These are phyloP conservation scores for Dynastes maya DNA, from an alignment of 2,888 invertebrate species.

Conservation along the genomic window DNA sequence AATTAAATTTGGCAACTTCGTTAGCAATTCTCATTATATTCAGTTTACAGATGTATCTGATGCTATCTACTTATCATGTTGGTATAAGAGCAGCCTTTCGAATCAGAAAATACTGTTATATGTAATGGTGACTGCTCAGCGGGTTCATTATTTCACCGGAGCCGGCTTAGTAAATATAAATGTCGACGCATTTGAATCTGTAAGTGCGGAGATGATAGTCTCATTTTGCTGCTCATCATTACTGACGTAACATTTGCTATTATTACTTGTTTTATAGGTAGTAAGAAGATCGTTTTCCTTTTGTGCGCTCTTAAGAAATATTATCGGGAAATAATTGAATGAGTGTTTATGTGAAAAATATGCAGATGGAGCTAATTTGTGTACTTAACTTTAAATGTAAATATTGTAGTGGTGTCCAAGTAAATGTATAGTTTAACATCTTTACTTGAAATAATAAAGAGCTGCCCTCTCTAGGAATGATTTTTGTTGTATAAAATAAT, in stretches of 20 bases:
- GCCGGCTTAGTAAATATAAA: constrained; percentile 8
- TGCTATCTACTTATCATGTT: constrained; percentile 40
- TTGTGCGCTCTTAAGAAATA: neutral
- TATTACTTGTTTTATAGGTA: neutral
- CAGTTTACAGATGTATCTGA: constrained; percentile 39
- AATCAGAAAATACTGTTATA: constrained; percentile 33
- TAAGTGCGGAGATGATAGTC: neutral
- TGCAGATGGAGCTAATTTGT: too few relatives aligned
- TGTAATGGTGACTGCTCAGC: constrained; percentile 40
- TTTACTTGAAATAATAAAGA: too few relatives aligned
- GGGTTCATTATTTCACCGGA: constrained; percentile 3
- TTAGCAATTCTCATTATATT: neutral
- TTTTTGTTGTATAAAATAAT: too few relatives aligned
- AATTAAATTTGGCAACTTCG: neutral
- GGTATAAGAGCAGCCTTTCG: constrained; percentile 45
- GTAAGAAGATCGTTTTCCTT: constrained; percentile 17
- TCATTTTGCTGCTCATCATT: too few relatives aligned
- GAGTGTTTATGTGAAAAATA: too few relatives aligned
- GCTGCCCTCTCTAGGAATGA: too few relatives aligned
- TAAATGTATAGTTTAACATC: too few relatives aligned
- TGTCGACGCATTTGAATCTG: neutral
- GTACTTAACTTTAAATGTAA: too few relatives aligned
- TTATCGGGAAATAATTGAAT: neutral
- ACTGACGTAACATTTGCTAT: neutral
- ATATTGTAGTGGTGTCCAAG: too few relatives aligned